These are phyloP conservation scores for Lumbricus terrestris DNA, from an alignment of 2,888 invertebrate genomes.

Conservation along the genomic window DNA sequence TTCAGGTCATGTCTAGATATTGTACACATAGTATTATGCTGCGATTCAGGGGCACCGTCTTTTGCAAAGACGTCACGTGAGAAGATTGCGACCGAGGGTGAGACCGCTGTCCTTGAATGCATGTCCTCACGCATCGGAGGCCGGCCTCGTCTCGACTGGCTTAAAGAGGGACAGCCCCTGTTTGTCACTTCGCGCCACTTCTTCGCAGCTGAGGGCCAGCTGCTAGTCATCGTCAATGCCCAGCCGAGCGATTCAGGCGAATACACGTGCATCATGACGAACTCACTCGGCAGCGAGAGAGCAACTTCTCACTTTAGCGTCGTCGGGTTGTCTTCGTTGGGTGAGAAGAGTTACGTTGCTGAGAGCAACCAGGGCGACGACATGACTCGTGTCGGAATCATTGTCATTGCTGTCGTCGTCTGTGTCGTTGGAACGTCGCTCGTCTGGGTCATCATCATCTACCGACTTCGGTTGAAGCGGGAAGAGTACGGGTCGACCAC, in stretches of 20 bases:
- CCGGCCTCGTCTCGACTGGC: constrained; percentile 77
- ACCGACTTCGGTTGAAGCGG: constrained; percentile 71
- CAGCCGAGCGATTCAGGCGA: constrained; percentile 76
- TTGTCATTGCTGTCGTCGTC: constrained; percentile 84
- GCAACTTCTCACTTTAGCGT: neutral
- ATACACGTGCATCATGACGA: constrained; percentile 87
- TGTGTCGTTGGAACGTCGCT: constrained; percentile 87
- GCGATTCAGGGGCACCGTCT: constrained; percentile 73
- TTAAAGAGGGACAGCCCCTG: constrained; percentile 76
- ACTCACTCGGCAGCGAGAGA: constrained; percentile 73
- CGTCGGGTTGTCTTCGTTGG: neutral
- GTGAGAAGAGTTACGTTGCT: neutral
- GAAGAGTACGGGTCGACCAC: neutral
- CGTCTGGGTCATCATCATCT: constrained; percentile 87
- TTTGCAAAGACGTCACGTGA: constrained; percentile 82
- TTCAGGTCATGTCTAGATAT: neutral
- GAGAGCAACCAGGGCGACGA: neutral
- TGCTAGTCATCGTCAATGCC: constrained; percentile 82
- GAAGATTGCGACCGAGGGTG: constrained; percentile 78
- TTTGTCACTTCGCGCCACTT: constrained; percentile 77
- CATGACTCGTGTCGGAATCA: constrained; percentile 68
- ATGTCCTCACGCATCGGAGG: constrained; percentile 78
- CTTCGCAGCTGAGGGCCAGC: constrained; percentile 81
- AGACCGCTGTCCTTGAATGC: constrained; percentile 83
- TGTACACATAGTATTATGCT: neutral